Evolutionary conservation across 2,113 vertebrate genomes (phyloP).

Genomic region (Solea senegalensis): DNA sequence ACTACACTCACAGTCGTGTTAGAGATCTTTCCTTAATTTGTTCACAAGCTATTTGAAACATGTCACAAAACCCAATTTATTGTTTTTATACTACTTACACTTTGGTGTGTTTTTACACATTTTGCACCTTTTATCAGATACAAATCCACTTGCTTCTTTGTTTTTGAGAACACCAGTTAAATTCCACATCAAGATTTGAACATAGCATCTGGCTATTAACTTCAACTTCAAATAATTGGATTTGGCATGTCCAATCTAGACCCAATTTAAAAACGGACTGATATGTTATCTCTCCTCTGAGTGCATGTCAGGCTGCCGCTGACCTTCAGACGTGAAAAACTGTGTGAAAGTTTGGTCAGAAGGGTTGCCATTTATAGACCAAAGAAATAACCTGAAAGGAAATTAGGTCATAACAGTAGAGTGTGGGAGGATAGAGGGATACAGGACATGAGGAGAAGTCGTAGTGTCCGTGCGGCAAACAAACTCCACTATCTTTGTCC

Average conservation of each 20-base stretch:
- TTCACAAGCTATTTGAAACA: too few relatives aligned
- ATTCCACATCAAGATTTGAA: not conserved
- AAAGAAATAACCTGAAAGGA: constrained; percentile 27
- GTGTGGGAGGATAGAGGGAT: not conserved
- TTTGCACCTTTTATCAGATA: too few relatives aligned
- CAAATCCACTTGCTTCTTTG: not conserved
- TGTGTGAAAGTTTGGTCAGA: constrained; percentile 15
- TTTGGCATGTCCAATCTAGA: constrained; percentile 28
- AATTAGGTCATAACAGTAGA: constrained; percentile 21
- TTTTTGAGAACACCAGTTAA: not conserved
- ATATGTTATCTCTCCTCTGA: constrained; percentile 22
- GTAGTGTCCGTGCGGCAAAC: constrained; percentile 47
- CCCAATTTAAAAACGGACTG: constrained; percentile 37
- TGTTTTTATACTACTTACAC: too few relatives aligned
- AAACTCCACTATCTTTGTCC: constrained; percentile 54
- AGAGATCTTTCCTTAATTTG: too few relatives aligned
- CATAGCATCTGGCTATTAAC: constrained; percentile 8
- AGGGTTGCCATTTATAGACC: constrained; percentile 7
- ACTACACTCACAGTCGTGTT: too few relatives aligned
- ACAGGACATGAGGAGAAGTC: constrained; percentile 4
- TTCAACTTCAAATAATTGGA: constrained; percentile 17
- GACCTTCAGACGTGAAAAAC: constrained; percentile 45
- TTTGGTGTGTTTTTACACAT: too few relatives aligned
- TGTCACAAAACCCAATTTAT: too few relatives aligned
- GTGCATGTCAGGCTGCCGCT: constrained; percentile 24